These are phyloP conservation scores for Asarcornis scutulata DNA, from an alignment of 2,113 vertebrate genomes.

Conservation along the genomic window DNA sequence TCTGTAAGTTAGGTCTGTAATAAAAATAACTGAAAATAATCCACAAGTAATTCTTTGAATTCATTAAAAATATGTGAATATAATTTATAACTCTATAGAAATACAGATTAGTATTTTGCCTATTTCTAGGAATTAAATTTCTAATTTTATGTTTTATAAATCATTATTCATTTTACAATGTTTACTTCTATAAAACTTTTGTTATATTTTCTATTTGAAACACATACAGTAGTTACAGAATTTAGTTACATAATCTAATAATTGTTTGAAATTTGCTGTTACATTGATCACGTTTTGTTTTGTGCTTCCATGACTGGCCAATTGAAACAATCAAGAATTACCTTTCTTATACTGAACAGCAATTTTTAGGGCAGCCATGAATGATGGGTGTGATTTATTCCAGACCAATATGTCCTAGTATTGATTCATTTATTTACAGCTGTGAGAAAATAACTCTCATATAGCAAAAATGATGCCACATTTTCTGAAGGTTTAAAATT, in stretches of 20 bases:
- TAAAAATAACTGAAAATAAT: neutral
- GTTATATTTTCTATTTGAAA: neutral
- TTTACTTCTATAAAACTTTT: neutral
- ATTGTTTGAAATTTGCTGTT: neutral
- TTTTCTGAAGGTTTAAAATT: neutral
- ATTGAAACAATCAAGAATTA: constrained; percentile 17
- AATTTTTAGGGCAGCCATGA: neutral
- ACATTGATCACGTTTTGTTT: neutral
- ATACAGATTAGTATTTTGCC: neutral
- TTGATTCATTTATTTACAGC: neutral
- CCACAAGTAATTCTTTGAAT: neutral
- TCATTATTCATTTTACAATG: neutral
- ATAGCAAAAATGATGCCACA: neutral
- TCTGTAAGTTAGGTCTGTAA: neutral
- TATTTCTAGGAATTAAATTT: neutral
- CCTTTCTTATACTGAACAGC: neutral
- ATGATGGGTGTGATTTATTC: constrained; percentile 8
- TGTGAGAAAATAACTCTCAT: neutral
- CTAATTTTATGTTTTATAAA: neutral
- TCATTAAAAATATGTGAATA: neutral
- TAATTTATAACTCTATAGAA: neutral
- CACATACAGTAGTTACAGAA: neutral
- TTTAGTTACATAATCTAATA: neutral
- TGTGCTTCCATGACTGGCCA: neutral
- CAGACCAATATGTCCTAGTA: neutral